These are phyloP conservation scores for Poliocrania exsul DNA, from an alignment of 2,797 vertebrate genomes.

Conservation along the genomic window DNA sequence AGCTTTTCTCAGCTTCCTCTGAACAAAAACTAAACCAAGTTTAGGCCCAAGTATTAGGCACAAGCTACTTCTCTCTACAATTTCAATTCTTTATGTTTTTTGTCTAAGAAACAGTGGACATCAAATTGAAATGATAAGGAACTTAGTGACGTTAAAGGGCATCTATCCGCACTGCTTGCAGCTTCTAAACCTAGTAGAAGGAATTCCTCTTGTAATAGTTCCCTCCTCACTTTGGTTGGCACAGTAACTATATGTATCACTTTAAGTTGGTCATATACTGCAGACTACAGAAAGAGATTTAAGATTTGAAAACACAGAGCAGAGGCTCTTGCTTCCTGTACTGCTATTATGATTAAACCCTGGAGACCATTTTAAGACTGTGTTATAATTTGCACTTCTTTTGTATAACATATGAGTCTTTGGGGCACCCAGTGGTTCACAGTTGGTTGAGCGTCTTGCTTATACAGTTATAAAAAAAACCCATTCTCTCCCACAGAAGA, in stretches of 20 bases:
- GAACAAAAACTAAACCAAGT: not conserved
- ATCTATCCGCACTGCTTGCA: not conserved
- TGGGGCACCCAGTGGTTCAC: not conserved
- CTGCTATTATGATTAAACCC: conserved; percentile 25
- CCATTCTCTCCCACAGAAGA: not conserved
- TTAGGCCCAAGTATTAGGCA: not conserved
- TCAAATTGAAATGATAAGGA: not conserved
- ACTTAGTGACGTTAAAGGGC: not conserved
- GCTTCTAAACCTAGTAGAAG: not conserved
- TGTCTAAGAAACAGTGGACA: not conserved
- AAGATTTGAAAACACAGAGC: not conserved
- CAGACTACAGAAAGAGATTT: not conserved
- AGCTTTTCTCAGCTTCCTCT: not conserved
- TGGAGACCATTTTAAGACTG: conserved; percentile 21
- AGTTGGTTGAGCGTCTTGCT: not conserved
- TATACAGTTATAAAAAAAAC: not conserved
- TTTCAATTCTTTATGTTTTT: not conserved
- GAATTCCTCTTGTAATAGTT: not conserved
- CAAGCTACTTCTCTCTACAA: not conserved
- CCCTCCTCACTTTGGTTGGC: not conserved
- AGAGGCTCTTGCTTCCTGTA: not conserved
- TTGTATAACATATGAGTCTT: conserved; percentile 11
- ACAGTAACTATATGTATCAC: not conserved
- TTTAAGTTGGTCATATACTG: not conserved
- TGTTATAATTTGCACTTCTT: conserved; percentile 36